Evolutionary conservation across 53 echinoderm and acorn worm species (phyloP), one percentile per base, ranked within the genome.

Genomic region (Patiria pectinifera): DNA sequence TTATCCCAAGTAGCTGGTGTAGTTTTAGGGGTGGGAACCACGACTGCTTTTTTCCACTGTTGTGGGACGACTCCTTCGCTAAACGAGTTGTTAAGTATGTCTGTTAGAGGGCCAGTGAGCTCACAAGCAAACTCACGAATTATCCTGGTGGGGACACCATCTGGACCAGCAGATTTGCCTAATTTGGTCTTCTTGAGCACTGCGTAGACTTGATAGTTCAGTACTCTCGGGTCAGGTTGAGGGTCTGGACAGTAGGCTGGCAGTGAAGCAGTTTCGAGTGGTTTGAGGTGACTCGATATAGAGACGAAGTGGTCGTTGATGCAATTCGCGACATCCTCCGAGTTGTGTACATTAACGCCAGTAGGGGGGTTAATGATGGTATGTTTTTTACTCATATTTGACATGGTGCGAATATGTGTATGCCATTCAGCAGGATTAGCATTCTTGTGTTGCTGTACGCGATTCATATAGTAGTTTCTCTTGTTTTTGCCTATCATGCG

Each of bases 41-140:
- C 83, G 4, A 83, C 48, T 16, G 71, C 71, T 45, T n/a, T 69
- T 70, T 86, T 86, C 86, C 86, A 86, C 46, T 46, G 74, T 12
- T 59, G 83, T 22, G n/a, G n/a, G n/a, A n/a, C n/a, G n/a, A n/a
- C n/a, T n/a, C n/a, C n/a, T n/a, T n/a, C n/a, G n/a, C n/a, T n/a
- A n/a, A n/a, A n/a, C n/a, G n/a, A n/a, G n/a, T n/a, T n/a, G n/a
- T n/a, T n/a, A n/a, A n/a, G n/a, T n/a, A n/a, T n/a, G n/a, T n/a
- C n/a, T n/a, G n/a, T n/a, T n/a, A n/a, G n/a, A n/a, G n/a, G n/a
- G n/a, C 15, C 18, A 22, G 53, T 59, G 4, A 75, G 61, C 76
- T 92, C 92, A 78, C 62, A 92, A 19, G 87, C 45, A 53, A 92
- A 92, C 69, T 85, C 78, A 24, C 77, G 21, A 15, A 88, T 76